Percentiles rank a stretch among this genome's conserved stretches.
These are phyloP conservation scores for Melanerpes aurifrons DNA, from an alignment of 2,113 vertebrate genomes.

Conservation along the genomic window DNA sequence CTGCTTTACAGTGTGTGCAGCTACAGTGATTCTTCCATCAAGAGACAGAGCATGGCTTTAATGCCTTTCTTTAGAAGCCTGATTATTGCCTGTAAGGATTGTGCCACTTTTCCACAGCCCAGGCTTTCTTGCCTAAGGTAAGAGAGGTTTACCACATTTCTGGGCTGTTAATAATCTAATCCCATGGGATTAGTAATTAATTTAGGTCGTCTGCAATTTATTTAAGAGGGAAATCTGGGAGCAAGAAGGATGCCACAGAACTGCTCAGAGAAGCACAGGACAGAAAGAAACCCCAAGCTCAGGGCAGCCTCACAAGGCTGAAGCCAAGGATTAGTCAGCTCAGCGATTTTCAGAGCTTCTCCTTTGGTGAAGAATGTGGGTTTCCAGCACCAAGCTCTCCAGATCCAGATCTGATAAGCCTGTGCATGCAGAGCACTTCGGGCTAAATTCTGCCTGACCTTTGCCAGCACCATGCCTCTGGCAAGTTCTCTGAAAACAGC, in stretches of 20 bases:
- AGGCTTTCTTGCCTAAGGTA: neutral
- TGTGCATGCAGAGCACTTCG: neutral
- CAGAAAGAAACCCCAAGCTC: neutral
- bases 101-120: neutral
- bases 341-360: neutral
- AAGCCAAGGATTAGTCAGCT: neutral
- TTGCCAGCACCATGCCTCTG: neutral
- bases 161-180: neutral
- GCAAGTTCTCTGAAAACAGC: slow-evolving; percentile 53
- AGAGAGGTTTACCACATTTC: neutral
- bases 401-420: slow-evolving; percentile 8
- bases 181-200: neutral
- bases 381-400: neutral
- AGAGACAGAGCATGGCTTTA: neutral
- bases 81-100: neutral
- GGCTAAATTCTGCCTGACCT: slow-evolving; percentile 51
- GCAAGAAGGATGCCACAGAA: neutral
- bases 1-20: neutral
- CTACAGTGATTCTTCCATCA: neutral
- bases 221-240: neutral
- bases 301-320: neutral
- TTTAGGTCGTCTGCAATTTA: neutral
- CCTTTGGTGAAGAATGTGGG: neutral
- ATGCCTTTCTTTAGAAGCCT: neutral
- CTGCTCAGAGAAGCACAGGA: neutral